Evolutionary conservation across 2,888 invertebrate species (phyloP), one percentile per base, ranked within the genome.

Genomic region (Cantharis nigra): DNA sequence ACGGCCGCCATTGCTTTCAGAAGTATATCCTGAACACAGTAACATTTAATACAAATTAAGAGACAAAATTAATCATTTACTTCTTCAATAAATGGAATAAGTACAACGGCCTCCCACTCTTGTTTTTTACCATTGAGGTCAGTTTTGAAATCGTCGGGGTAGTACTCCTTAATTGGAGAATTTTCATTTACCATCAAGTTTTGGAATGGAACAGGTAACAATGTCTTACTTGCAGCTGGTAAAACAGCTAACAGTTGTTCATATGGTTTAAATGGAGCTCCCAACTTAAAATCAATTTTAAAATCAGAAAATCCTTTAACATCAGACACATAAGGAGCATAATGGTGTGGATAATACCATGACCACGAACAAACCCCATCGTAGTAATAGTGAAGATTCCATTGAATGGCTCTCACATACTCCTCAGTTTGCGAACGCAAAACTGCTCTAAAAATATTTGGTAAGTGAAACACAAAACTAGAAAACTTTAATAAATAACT

Each of bases 271-370:
- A 99, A 99, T 0, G 99, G 98, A 82, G 91, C 91, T 3, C 95
- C 96, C 80, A 95, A 87, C 11, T 97, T 95, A 86, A 96, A 98
- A 30, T 93, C 91, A n/a, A 98, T 90, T 83, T 94, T 91, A 49
- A 88, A 83, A 82, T 87, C 89, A 81, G 92, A 91, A 86, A 98
- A 97, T 76, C 94, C 93, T 83, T 92, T 93, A 49, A 99, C 92
- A 87, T 99, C 99, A 3, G 98, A 98, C 82, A 98, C 95, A 87
- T 95, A 98, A 0, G 99, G 99, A 0, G 98, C 96, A 89, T 99
- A 99, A 88, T 99, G 98, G 86, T 97, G 96, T 0, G 98, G 98
- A 88, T 98, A 99, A 89, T 92, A 98, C 99, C 99, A 99, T 30
- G 97, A 96, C 99, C 99, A 99, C 0, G 98, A 98, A 71, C 95